Evolutionary conservation across 2,888 invertebrate genomes (phyloP).

Genomic region (Athalia rosae): DNA sequence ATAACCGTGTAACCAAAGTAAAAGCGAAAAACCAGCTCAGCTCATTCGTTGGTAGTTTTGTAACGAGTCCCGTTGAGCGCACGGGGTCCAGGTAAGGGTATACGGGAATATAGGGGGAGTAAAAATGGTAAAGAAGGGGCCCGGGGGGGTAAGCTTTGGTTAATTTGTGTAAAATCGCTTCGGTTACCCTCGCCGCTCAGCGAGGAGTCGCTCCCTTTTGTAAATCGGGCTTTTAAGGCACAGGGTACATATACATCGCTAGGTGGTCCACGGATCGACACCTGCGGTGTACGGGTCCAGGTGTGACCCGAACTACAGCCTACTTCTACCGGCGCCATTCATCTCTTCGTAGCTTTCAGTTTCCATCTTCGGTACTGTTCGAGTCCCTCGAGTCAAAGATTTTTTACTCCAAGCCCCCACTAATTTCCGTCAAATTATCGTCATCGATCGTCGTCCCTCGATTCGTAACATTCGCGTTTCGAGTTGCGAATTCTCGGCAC

Average conservation of each 20-base stretch:
- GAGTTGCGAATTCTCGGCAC: too few relatives aligned
- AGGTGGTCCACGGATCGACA: conserved; percentile 54
- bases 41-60: conserved; percentile 49
- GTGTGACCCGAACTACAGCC: conserved; percentile 50
- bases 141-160: conserved; percentile 55
- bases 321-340: conserved; percentile 14
- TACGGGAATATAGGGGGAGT: too few relatives aligned
- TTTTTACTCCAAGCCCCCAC: not conserved
- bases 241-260: conserved; percentile 41
- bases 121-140: not conserved
- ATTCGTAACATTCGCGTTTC: too few relatives aligned
- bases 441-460: too few relatives aligned
- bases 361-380: not conserved
- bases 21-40: conserved; percentile 22
- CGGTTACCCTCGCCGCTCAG: conserved; percentile 59
- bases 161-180: conserved; percentile 67
- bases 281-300: conserved; percentile 58
- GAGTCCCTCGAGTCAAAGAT: not conserved
- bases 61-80: conserved; percentile 49
- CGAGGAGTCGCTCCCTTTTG: conserved; percentile 63
- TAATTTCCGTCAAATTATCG: too few relatives aligned
- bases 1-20: conserved; percentile 13
- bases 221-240: conserved; percentile 56
- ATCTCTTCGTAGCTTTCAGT: not conserved
- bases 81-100: conserved; percentile 30